Percentiles rank a stretch among this genome's conserved stretches.
These are phyloP conservation scores for Danio albolineatus DNA, from an alignment of 2,797 vertebrate species.

Conservation along the genomic window DNA sequence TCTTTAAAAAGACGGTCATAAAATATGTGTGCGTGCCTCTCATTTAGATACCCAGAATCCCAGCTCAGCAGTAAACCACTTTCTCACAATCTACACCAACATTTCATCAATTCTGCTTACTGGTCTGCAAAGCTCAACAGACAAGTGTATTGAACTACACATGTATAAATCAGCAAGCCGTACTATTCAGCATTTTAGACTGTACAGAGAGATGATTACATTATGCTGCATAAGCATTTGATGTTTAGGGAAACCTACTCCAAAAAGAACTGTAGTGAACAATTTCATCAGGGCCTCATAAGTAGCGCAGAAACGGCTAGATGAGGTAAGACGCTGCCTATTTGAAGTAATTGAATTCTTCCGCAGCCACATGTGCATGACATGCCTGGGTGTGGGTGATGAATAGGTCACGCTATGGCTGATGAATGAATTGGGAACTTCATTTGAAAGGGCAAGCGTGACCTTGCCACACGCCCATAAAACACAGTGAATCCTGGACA, in stretches of 20 bases:
- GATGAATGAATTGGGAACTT: conserved; percentile 36
- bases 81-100: conserved; percentile 42
- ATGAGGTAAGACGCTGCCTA: conserved; percentile 11
- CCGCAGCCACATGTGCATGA: conserved; percentile 20
- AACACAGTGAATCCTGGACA: conserved; percentile 1
- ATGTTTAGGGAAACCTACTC: conserved; percentile 24
- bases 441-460: conserved; percentile 44
- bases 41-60: conserved; percentile 30
- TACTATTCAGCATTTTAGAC: conserved; percentile 31
- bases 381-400: conserved; percentile 19
- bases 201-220: conserved; percentile 28
- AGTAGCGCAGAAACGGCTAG: conserved; percentile 10
- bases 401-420: conserved; percentile 31
- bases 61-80: conserved; percentile 38
- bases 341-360: conserved; percentile 21
- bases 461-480: conserved; percentile 33
- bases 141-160: conserved; percentile 40
- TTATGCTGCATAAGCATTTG: conserved; percentile 38
- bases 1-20: not conserved
- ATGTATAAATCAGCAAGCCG: conserved; percentile 49
- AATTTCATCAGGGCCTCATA: conserved; percentile 34
- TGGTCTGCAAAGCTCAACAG: conserved; percentile 39
- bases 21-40: conserved; percentile 20
- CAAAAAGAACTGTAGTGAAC: conserved; percentile 13
- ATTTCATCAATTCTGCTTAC: conserved; percentile 52